Evolutionary conservation across 2,797 vertebrate species (phyloP), one percentile per base, ranked within the genome.

Genomic region (Microctenopoma stevenorrisi): DNA sequence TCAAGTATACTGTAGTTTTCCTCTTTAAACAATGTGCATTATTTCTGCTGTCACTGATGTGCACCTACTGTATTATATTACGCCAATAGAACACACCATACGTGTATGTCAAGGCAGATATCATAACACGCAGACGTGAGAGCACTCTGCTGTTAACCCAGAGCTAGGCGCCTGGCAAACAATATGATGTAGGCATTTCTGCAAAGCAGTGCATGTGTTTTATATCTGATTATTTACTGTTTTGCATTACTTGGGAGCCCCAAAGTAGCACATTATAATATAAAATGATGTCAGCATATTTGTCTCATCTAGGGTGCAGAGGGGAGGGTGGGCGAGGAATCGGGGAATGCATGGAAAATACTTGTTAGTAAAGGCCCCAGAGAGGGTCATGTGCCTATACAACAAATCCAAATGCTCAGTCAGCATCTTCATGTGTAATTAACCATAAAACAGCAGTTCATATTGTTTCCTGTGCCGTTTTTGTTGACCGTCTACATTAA

Each of bases 1-100:
- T 95, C 94, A 68, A 94, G 92, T 92, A 85, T 80, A 72, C 81
- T 85, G 81, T 80, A 40, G 48, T 74, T 83, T 82, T 94, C 89
- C 94, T 93, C 93, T 93, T 94, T 91, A 91, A 89, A 93, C 93
- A 91, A 91, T 82, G 88, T 93, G 89, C 90, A 91, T 92, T 92
- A 88, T 88, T 81, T 82, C 59, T 86, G 77, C 67, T 64, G 76
- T 81, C 79, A 87, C 89, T 92, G 78, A 92, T 58, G 81, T 94
- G 91, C 94, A 94, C 94, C 94, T 68, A 78, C 69, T 86, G 73
- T 91, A 92, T 92, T 83, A 94, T 84, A 84, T 94, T 91, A 93
- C 93, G 94, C 94, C 94, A 96, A 95, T 93, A 94, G 93, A 94
- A 93, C 81, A 92, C 95, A 95, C 88, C 93, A 95, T 94, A 95